Conservation (phyloP, 2,113 vertebrate species). For the Montifringilla adamsi region DNA sequence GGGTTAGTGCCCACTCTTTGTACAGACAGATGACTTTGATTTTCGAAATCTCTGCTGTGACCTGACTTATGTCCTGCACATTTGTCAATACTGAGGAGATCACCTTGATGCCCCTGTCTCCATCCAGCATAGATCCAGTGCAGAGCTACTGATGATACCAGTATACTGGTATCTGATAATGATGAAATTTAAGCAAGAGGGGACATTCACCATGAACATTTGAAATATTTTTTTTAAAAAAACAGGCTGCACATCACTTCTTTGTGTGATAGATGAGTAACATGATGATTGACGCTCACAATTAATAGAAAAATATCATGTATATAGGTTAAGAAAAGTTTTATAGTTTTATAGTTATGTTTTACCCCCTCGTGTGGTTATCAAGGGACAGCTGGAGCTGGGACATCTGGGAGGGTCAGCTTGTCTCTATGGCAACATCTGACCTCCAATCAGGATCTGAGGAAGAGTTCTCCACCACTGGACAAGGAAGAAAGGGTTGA, state of each 20-base stretch:
- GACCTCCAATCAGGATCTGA: no score
- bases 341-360: no score
- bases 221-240: not conserved
- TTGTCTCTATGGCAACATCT: no score
- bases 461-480: no score
- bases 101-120: not conserved
- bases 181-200: not conserved
- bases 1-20: not conserved
- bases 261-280: not conserved
- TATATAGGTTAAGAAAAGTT: no score
- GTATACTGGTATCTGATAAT: not conserved
- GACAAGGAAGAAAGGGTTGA: no score
- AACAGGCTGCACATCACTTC: not conserved
- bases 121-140: not conserved
- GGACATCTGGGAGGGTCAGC: no score
- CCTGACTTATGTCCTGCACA: not conserved
- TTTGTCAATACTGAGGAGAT: not conserved
- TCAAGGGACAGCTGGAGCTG: no score
- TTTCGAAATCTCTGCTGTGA: not conserved
- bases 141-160: not conserved
- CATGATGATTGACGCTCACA: no score
- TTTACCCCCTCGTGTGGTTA: no score
- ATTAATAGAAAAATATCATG: no score
- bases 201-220: fast-evolving
- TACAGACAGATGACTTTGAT: not conserved